A percentile compares a stretch with the other conserved stretches of the same genome.
These are phyloP conservation scores for Bactericera cockerelli DNA, from an alignment of 1,140 invertebrate species.

Conservation along the genomic window DNA sequence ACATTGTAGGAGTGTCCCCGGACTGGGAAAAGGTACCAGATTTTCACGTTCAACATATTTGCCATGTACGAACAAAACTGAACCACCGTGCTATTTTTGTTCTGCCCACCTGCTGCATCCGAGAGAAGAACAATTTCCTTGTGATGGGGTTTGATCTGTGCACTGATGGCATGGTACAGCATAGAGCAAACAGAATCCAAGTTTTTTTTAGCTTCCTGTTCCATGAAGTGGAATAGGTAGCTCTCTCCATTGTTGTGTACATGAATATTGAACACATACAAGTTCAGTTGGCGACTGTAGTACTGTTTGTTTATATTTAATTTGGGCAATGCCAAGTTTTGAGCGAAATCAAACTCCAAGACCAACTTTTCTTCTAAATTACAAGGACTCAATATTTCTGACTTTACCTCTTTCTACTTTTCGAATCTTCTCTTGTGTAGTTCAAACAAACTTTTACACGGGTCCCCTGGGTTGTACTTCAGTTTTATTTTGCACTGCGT, in stretches of 20 bases:
- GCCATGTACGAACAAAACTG: not conserved
- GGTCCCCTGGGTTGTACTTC: conserved; percentile 2
- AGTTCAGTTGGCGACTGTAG: conserved; percentile 7
- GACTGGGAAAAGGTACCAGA: conserved; percentile 17
- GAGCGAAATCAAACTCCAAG: conserved; percentile 9
- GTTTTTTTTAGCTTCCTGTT: conserved; percentile 9
- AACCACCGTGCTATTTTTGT: not conserved
- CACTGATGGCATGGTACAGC: not conserved
- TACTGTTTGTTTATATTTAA: conserved; percentile 5
- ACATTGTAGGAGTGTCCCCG: conserved; percentile 20
- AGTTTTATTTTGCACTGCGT: conserved; percentile 9
- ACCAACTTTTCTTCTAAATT: not conserved
- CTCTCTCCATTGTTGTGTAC: conserved; percentile 10
- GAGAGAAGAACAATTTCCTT: conserved; percentile 2
- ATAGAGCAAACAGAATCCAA: conserved; percentile 7
- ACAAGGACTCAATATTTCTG: not conserved
- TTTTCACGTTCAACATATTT: not conserved
- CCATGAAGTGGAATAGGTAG: conserved; percentile 7
- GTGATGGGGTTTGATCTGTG: not conserved
- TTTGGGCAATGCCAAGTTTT: not conserved
- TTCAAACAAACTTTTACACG: conserved; percentile 2
- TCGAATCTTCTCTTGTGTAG: conserved; percentile 9
- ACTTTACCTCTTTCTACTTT: conserved; percentile 7
- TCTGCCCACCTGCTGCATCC: not conserved
- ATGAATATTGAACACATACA: conserved; percentile 15